These are phyloP conservation scores for Pocillopora meandrina DNA, from an alignment of 92 coral and sea anemone species.

Conservation along the genomic window DNA sequence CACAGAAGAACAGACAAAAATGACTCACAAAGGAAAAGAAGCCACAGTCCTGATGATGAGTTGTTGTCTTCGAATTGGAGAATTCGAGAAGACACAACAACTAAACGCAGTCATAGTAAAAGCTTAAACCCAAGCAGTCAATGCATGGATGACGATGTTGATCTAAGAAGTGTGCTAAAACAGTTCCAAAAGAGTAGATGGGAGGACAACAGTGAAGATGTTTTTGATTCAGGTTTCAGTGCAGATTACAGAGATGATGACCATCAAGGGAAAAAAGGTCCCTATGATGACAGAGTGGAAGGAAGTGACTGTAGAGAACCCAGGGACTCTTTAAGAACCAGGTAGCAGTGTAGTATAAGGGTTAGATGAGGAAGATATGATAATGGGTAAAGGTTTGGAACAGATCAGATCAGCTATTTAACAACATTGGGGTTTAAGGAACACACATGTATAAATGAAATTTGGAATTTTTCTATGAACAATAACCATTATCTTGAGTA, in stretches of 20 bases:
- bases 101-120: slow-evolving; percentile 26
- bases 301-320: slow-evolving; percentile 19
- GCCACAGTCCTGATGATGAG: slow-evolving; percentile 9
- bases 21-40: slow-evolving; percentile 14
- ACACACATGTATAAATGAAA: neutral
- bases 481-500: too few species aligned
- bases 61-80: slow-evolving; percentile 7
- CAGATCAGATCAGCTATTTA: neutral
- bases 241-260: slow-evolving; percentile 18
- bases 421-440: neutral
- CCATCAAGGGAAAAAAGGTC: neutral
- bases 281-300: neutral
- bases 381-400: slow-evolving; percentile 24
- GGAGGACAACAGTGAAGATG: slow-evolving; percentile 19
- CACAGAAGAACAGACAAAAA: neutral
- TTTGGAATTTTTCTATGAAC: too few species aligned
- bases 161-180: slow-evolving; percentile 19
- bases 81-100: slow-evolving; percentile 6
- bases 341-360: neutral
- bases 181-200: slow-evolving; percentile 41
- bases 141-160: slow-evolving; percentile 17
- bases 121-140: neutral
- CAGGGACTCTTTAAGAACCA: slow-evolving; percentile 25
- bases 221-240: neutral
- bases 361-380: slow-evolving; percentile 14